Conservation (phyloP, 2,888 invertebrate species). For the Halocaridina rubra region DNA sequence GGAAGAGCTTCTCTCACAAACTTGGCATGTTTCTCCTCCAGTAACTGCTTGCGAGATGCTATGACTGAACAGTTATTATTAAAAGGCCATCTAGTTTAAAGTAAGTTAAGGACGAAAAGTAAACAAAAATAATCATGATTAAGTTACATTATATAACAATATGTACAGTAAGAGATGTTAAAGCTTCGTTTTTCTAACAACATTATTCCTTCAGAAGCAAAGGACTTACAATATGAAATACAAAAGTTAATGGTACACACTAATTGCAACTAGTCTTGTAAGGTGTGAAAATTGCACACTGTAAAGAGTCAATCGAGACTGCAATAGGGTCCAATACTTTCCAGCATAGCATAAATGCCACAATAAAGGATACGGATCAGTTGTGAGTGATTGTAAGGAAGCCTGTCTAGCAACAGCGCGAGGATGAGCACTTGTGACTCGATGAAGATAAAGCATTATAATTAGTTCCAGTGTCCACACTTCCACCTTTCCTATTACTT, state of each 20-base stretch:
- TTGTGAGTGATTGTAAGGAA: conserved; percentile 59
- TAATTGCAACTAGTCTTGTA: too few species aligned
- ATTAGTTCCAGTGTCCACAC: conserved; percentile 61
- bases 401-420: conserved; percentile 57
- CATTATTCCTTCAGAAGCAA: too few species aligned
- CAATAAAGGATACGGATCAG: conserved; percentile 62
- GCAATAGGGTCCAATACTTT: too few species aligned
- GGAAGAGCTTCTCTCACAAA: conserved; percentile 60
- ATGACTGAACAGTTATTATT: conserved; percentile 22
- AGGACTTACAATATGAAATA: too few species aligned
- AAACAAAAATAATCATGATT: not conserved
- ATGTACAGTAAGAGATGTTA: not conserved
- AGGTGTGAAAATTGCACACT: not conserved
- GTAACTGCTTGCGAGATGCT: conserved; percentile 44
- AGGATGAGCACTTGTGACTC: conserved; percentile 61
- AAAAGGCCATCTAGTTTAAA: conserved; percentile 42
- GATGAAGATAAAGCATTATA: conserved; percentile 57
- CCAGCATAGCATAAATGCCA: too few species aligned
- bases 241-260: too few species aligned
- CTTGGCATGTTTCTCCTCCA: conserved; percentile 53
- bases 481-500: conserved; percentile 49
- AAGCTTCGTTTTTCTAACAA: too few species aligned
- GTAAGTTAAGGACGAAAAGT: not conserved
- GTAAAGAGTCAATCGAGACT: not conserved
- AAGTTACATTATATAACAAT: not conserved